phyloP scores from a whole-genome alignment of 2,797 vertebrate genomes.

The Pelochelys cantorii region DNA sequence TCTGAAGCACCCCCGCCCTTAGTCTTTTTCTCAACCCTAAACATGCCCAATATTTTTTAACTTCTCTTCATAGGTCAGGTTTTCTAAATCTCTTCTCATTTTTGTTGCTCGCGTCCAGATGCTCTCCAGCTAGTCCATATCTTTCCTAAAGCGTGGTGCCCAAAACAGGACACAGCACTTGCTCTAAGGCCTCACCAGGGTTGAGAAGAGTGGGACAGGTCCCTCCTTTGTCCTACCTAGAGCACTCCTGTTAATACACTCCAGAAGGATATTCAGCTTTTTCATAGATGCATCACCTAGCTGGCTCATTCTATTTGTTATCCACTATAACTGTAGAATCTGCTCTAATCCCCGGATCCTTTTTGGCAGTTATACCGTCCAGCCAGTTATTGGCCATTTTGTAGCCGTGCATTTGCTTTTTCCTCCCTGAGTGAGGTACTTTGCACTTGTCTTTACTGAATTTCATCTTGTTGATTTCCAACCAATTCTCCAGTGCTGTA shows the following conservation, averaged over 20 bases:
- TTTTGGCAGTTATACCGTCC: background rate
- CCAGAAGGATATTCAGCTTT: background rate
- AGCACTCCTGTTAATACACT: background rate
- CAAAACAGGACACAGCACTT: background rate
- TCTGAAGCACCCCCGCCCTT: background rate
- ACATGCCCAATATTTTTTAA: background rate
- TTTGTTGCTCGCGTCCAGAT: background rate
- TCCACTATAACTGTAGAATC: background rate
- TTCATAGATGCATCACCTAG: background rate
- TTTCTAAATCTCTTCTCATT: background rate
- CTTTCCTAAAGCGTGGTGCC: background rate
- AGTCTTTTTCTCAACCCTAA: background rate
- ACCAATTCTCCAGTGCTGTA: background rate
- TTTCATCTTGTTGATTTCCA: background rate
- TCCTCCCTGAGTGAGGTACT: background rate
- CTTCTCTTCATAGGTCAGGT: background rate
- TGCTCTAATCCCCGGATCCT: background rate
- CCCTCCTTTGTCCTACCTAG: background rate
- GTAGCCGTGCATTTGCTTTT: background rate
- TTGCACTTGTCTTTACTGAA: background rate
- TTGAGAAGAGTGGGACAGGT: background rate
- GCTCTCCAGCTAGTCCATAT: background rate
- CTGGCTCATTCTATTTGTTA: background rate
- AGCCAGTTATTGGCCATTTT: background rate
- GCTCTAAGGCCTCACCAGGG: background rate